Percentiles rank a stretch among this genome's conserved stretches.
These are phyloP conservation scores for Ceyx erithaca DNA, from an alignment of 2,797 vertebrate genomes.

Conservation along the genomic window DNA sequence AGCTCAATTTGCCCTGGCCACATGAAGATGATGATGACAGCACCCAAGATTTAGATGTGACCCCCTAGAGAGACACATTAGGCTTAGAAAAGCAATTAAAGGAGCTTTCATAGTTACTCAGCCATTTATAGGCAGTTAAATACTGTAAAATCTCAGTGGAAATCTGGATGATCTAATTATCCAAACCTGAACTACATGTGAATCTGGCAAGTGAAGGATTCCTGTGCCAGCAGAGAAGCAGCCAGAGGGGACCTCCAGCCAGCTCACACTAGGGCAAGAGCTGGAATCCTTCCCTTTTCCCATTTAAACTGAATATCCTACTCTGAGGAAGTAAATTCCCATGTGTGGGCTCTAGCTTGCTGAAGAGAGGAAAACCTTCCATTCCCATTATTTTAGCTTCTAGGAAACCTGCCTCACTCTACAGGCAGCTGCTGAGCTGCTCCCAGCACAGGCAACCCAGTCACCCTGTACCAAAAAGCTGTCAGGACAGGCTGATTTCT, in stretches of 20 bases:
- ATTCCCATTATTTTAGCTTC: neutral
- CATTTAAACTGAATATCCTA: neutral
- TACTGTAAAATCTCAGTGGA: neutral
- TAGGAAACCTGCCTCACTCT: neutral
- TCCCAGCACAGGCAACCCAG: neutral
- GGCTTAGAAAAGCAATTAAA: neutral
- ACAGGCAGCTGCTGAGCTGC: neutral
- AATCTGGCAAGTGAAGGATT: neutral
- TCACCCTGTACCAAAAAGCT: neutral
- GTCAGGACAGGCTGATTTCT: neutral
- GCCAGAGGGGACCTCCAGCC: neutral
- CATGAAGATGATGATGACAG: neutral
- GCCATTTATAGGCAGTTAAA: neutral
- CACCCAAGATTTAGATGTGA: fast-evolving
- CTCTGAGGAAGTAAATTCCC: neutral
- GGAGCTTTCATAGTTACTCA: neutral
- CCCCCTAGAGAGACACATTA: neutral
- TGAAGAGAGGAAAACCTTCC: neutral
- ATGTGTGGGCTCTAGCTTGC: neutral
- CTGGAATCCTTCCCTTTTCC: neutral
- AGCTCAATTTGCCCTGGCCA: neutral
- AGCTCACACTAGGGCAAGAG: neutral
- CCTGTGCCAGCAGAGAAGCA: neutral
- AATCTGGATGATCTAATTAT: neutral
- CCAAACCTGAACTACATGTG: neutral